Base-by-base conservation (phyloP, 2,797 vertebrate species). In the Galago senegalensis region DNA sequence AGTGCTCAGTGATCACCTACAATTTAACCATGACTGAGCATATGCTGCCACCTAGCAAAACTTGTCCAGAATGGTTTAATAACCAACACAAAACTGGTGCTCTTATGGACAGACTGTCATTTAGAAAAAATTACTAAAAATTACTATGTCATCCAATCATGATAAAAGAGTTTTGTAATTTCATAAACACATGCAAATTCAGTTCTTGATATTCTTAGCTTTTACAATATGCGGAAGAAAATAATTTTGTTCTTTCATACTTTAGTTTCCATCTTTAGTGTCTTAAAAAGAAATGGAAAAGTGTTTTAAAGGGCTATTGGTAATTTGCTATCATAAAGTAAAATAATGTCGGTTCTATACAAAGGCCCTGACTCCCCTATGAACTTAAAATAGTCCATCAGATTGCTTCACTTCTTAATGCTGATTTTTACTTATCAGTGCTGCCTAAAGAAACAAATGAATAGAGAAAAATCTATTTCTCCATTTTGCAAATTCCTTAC, bases 1-100 rank as follows among this genome's bases (percentile, higher is more conserved):
- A 82, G 27, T 80, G 76, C 53, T 76, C 34, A 85, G 29, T 77
- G 60, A 89, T 61, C 69, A 76, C 1, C 58, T 92, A 58, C 69
- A 65, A 93, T 21, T 82, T 89, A 23, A 86, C 31, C 76, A 89
- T 96, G 89, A 86, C 16, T 85, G 87, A 98, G 97, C 93, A 86
- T 67, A 85, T 98, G 96, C 98, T 98, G 98, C 98, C 98, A 98
- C 86, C 98, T 98, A 98, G 98, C 98, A 97, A 94, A 92, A 5
- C 12, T 96, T 96, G 49, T 73, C 56, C 81, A 97, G 92, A 94
- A 96, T 2, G 63, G n/a, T 94, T 94, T 83, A 84, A 89, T n/a
- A 67, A 86, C 5, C 63, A 81, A 84, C 3, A 95, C 70, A 89
- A 93, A 93, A 86, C 60, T 58, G 12, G 5, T 43, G 69, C 56